Evolutionary conservation across 2,797 vertebrate species (phyloP), one percentile per base, ranked within the genome.

Genomic region (Arnoldichthys spilopterus): DNA sequence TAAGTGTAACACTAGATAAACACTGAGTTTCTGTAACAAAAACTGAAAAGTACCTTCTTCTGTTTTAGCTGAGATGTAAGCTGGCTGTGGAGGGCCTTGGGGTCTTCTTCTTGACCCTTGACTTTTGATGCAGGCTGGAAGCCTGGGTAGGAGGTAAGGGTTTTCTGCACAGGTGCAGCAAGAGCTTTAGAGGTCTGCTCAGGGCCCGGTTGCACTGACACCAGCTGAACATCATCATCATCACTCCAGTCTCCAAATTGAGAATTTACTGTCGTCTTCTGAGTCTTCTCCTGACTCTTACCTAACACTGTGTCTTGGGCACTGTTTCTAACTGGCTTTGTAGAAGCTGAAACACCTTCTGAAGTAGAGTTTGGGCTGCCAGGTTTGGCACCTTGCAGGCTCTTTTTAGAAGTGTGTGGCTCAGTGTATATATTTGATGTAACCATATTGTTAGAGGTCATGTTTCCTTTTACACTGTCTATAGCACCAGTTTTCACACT

Each of bases 21-120:
- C 49, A 58, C 16, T 12, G 37, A 20, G 7, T 26, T 6, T 26
- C 6, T 13, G 8, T 51, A 6, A 47, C 28, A 68, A 32, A 18
- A 6, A 64, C 28, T 22, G 1, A 40, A 2, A 20, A 76, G 85
- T 6, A 98, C 98, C 96, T 97, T 97, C 78, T 96, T 98, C 84
- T 97, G 95, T 59, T 93, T 93, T 56, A 99, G 94, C 72, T 98
- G 94, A 1, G 88, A 70, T 0, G 89, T 83, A 58, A 98, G 94
- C 75, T 90, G 85, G 30, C 61, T 87, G 58, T 84, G 92, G 66
- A 95, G 87, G 54, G 82, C 88, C 77, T 56, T 83, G 2, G 88
- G 74, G 79, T 93, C 88, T 18, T 79, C 82, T 6, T 77, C 49
- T 26, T 82, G 85, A 70, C 30, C 77, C 72, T 85, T 84, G 68